Conservation (phyloP, 1,140 invertebrate genomes). For the Plodia interpunctella region DNA sequence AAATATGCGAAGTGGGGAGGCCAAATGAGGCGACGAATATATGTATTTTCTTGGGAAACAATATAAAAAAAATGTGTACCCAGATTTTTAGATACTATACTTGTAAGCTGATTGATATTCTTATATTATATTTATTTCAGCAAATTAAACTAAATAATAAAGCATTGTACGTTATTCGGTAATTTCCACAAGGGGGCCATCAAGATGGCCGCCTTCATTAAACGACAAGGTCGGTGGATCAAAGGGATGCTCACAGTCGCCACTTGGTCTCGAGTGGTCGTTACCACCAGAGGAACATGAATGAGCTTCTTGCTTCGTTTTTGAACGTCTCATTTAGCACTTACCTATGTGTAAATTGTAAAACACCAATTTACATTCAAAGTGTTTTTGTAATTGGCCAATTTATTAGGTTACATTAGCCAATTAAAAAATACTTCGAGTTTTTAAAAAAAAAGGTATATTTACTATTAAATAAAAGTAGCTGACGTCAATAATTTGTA, state of each 20-base stretch:
- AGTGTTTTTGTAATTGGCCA: too few relatives aligned
- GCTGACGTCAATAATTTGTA: too few relatives aligned
- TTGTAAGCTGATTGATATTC: too few relatives aligned
- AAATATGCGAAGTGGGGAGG: conserved; percentile 54
- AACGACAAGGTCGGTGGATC: conserved; percentile 31
- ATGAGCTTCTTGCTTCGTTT: conserved; percentile 22
- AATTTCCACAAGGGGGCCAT: conserved; percentile 8
- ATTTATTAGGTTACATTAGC: too few relatives aligned
- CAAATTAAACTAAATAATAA: background rate
- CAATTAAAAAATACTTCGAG: too few relatives aligned
- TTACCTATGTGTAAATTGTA: too few relatives aligned
- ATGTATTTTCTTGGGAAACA: background rate
- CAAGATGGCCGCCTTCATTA: conserved; percentile 32
- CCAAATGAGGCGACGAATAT: conserved; percentile 52
- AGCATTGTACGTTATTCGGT: conserved; percentile 1
- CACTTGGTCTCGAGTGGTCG: conserved; percentile 32
- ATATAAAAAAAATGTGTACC: background rate
- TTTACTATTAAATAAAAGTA: too few relatives aligned
- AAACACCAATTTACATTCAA: too few relatives aligned
- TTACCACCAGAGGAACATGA: conserved; percentile 27
- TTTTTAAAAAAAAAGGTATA: too few relatives aligned
- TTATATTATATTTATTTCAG: too few relatives aligned
- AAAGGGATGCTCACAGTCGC: conserved; percentile 41
- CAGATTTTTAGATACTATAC: too few relatives aligned
- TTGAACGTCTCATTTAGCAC: background rate